phyloP scores from a whole-genome alignment of 2,797 vertebrate genomes.

The Lateolabrax maculatus region DNA sequence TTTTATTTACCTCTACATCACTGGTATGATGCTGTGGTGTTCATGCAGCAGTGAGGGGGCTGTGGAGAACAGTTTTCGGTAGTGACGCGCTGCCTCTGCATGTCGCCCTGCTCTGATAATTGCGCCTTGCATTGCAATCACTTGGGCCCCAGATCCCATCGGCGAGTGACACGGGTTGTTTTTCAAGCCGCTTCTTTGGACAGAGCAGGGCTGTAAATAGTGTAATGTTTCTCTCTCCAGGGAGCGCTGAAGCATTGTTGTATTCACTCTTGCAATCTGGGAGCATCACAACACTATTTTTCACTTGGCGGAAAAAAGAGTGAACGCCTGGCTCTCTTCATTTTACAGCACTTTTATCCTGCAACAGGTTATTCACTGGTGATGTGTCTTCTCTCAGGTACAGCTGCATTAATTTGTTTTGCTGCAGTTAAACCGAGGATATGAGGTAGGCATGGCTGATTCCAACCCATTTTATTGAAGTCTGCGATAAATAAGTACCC shows the following conservation, averaged over 20 bases:
- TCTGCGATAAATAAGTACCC: conserved; percentile 67
- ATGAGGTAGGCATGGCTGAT: conserved; percentile 47
- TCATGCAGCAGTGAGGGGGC: conserved; percentile 19
- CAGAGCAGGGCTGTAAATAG: conserved; percentile 74
- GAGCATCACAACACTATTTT: conserved; percentile 74
- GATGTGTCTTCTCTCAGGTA: conserved; percentile 54
- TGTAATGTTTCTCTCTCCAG: conserved; percentile 75
- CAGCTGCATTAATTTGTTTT: conserved; percentile 62
- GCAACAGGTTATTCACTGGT: conserved; percentile 64
- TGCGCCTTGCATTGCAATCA: conserved; percentile 73
- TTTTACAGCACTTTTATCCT: conserved; percentile 58
- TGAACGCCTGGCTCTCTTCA: conserved; percentile 10
- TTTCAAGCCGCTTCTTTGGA: conserved; percentile 72
- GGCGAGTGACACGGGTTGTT: conserved; percentile 72
- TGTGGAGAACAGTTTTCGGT: conserved; percentile 42
- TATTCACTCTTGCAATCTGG: conserved; percentile 70
- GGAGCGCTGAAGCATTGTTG: conserved; percentile 71
- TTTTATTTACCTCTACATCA: conserved; percentile 41
- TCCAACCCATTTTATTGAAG: conserved; percentile 59
- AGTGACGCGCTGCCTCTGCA: conserved; percentile 47
- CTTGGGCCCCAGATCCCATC: conserved; percentile 69
- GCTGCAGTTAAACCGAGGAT: conserved; percentile 51
- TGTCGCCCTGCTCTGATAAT: conserved; percentile 75
- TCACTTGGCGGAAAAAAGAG: conserved; percentile 42
- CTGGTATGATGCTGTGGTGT: neutral